Conservation (phyloP, 1,140 invertebrate species). For the Ceratina calcarata region DNA sequence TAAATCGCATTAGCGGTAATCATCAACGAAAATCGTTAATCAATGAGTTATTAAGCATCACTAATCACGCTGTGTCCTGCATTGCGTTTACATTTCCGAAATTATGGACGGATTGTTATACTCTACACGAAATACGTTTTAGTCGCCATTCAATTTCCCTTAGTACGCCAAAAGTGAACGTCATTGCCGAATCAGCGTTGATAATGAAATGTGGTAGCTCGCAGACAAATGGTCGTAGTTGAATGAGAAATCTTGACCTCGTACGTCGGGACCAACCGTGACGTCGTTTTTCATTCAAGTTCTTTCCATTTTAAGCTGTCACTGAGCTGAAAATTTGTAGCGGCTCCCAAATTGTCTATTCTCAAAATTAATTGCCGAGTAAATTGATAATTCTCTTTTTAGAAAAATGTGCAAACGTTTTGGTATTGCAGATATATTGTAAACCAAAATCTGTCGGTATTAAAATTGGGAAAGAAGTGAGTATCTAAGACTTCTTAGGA, state of each 20-base stretch:
- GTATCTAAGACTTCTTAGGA: too few relatives aligned
- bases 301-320: not conserved
- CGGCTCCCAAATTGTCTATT: not conserved
- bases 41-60: slow-evolving; percentile 14
- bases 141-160: slow-evolving; percentile 64
- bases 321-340: not conserved
- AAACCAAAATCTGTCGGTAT: too few relatives aligned
- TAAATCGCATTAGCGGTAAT: slow-evolving; percentile 25
- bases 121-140: not conserved
- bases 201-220: slow-evolving; percentile 43
- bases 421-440: too few relatives aligned
- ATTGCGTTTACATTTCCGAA: slow-evolving; percentile 24
- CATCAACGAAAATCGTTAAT: slow-evolving; percentile 17
- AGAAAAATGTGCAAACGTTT: too few relatives aligned
- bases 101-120: slow-evolving; percentile 13
- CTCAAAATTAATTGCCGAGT: not conserved
- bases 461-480: too few relatives aligned
- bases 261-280: slow-evolving; percentile 7
- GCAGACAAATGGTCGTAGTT: not conserved
- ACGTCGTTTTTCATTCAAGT: slow-evolving; percentile 3
- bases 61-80: slow-evolving; percentile 40
- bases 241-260: slow-evolving; percentile 8
- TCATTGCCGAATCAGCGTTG: slow-evolving; percentile 41
- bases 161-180: slow-evolving; percentile 50
- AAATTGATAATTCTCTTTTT: not conserved